Conservation (phyloP, 2,113 vertebrate genomes). For the Microtus pennsylvanicus region DNA sequence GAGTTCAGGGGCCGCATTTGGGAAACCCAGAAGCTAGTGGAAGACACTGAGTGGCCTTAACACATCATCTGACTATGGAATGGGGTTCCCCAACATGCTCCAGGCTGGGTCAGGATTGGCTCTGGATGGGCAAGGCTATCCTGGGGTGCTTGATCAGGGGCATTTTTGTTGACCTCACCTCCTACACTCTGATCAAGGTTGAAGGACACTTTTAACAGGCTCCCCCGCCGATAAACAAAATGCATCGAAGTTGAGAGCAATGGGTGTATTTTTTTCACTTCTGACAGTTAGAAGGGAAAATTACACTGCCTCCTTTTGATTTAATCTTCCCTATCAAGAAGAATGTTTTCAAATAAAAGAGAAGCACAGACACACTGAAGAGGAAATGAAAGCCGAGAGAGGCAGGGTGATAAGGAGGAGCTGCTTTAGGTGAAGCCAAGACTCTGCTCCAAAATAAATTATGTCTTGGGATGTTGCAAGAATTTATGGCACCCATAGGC, state of each 20-base stretch:
- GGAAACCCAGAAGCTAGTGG: background rate
- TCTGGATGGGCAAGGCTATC: background rate
- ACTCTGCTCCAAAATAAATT: conserved; percentile 37
- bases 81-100: background rate
- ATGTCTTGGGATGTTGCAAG: background rate
- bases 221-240: background rate
- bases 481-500: background rate
- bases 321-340: conserved; percentile 69
- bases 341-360: conserved; percentile 62
- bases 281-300: conserved; percentile 64
- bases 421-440: background rate
- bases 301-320: conserved; percentile 60
- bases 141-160: background rate
- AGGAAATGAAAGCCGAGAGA: conserved; percentile 63
- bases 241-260: conserved; percentile 35
- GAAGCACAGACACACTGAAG: conserved; percentile 59
- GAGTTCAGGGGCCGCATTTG: background rate
- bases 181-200: background rate
- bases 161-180: background rate
- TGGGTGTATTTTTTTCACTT: conserved; percentile 42
- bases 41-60: background rate
- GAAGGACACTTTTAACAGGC: background rate
- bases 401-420: conserved; percentile 8
- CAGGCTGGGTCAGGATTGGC: background rate
- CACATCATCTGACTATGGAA: background rate